These are phyloP conservation scores for Zaprionus gabonicus DNA, from an alignment of 1,140 invertebrate genomes.

Conservation along the genomic window DNA sequence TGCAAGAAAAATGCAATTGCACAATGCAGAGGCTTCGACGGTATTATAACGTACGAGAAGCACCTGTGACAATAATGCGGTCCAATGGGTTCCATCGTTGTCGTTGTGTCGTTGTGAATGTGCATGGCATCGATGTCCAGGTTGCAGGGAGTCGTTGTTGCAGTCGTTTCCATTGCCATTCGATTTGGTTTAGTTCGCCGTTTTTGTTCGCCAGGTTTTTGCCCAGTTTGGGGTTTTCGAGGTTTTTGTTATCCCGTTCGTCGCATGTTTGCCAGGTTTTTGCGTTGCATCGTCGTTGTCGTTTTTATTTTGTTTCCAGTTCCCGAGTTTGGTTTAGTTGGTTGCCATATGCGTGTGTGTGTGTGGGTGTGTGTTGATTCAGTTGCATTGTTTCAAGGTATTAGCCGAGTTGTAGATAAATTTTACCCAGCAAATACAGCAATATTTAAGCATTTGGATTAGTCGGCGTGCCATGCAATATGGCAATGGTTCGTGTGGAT, in stretches of 20 bases:
- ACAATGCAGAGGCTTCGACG: conserved; percentile 84
- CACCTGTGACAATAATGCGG: conserved; percentile 84
- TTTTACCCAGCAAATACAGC: conserved; percentile 57
- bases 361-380: conserved; percentile 10
- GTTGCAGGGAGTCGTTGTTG: conserved; percentile 7
- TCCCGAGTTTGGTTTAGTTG: conserved; percentile 24
- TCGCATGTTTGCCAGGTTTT: conserved; percentile 42
- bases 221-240: conserved; percentile 14
- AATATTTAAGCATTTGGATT: conserved; percentile 80
- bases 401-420: conserved; percentile 72
- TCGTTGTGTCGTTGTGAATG: neutral
- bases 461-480: conserved; percentile 65
- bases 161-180: conserved; percentile 30
- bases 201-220: conserved; percentile 12
- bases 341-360: conserved; percentile 37
- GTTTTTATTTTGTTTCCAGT: conserved; percentile 38
- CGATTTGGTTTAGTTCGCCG: conserved; percentile 46
- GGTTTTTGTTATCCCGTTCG: conserved; percentile 36
- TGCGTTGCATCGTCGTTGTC: conserved; percentile 18
- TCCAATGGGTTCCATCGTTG: conserved; percentile 47
- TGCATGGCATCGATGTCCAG: conserved; percentile 13
- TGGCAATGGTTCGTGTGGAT: conserved; percentile 38
- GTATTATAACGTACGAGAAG: conserved; percentile 84
- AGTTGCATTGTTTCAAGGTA: conserved; percentile 75
- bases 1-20: conserved; percentile 86